Conservation (phyloP, 2,797 vertebrate genomes). For the Poecilia wingei region DNA sequence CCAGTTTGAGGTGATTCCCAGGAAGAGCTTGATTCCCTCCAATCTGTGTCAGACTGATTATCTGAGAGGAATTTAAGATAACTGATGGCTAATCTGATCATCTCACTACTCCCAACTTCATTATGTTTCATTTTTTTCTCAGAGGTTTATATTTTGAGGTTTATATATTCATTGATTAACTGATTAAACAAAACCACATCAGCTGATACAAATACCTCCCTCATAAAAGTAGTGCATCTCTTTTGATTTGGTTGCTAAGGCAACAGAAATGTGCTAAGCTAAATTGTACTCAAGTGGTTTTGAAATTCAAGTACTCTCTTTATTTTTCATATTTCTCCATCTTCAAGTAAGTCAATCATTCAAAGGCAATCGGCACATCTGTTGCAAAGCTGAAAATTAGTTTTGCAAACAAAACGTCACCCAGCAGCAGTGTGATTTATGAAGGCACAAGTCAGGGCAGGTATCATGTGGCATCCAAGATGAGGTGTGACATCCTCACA, state of each 20-base stretch:
- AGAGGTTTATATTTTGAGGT: slow-evolving; percentile 14
- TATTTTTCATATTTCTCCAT: neutral
- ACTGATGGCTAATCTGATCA: slow-evolving; percentile 22
- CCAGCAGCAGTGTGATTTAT: neutral
- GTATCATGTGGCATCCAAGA: neutral
- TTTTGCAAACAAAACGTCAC: neutral
- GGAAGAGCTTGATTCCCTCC: slow-evolving; percentile 17
- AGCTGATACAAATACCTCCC: neutral
- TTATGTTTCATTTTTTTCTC: slow-evolving; percentile 12
- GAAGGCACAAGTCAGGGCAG: neutral
- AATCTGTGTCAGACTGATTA: slow-evolving; percentile 15
- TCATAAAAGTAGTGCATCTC: neutral
- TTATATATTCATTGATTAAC: neutral
- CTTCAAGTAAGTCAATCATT: neutral
- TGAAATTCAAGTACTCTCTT: neutral
- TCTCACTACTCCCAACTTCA: neutral
- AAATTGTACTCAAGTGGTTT: neutral
- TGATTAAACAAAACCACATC: neutral
- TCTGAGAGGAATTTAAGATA: slow-evolving; percentile 36
- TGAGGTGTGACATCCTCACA: neutral
- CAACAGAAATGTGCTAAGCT: neutral
- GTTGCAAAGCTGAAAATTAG: neutral
- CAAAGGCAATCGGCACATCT: neutral
- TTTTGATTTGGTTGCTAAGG: neutral
- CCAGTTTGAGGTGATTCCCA: neutral